Conservation (phyloP, 2,797 vertebrate genomes). For the Protosalanx chinensis region DNA sequence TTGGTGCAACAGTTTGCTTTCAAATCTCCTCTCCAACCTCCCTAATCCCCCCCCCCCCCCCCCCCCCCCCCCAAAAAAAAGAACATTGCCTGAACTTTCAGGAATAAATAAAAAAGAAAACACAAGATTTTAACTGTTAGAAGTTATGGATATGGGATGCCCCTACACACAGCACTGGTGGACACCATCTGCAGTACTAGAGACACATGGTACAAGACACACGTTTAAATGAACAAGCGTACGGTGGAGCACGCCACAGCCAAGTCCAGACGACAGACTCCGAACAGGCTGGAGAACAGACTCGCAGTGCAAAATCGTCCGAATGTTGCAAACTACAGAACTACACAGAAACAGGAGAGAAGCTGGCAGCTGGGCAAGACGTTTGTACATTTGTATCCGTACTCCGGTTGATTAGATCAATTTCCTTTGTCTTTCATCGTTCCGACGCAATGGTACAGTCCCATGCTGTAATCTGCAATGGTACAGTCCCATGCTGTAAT, state of each 20-base stretch:
- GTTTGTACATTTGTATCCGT: slow-evolving; percentile 48
- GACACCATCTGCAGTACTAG: slow-evolving; percentile 21
- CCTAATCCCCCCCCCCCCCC: slow-evolving; percentile 7
- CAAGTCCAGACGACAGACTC: slow-evolving; percentile 50
- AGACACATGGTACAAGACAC: slow-evolving; percentile 23
- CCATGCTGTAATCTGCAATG: background rate
- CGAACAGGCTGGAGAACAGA: slow-evolving; percentile 42
- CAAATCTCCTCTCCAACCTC: slow-evolving; percentile 35
- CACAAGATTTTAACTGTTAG: background rate
- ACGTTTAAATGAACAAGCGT: slow-evolving; percentile 10
- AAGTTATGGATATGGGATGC: slow-evolving; percentile 22
- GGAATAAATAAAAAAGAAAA: slow-evolving; percentile 69
- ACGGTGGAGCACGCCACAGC: slow-evolving; percentile 40
- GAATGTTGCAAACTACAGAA: slow-evolving; percentile 55
- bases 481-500: too few species aligned
- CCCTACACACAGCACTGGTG: slow-evolving; percentile 17
- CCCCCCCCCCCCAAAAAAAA: background rate
- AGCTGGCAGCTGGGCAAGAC: slow-evolving; percentile 33
- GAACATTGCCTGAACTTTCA: slow-evolving; percentile 53
- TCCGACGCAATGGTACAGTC: background rate
- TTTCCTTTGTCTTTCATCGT: background rate
- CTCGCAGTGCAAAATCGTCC: slow-evolving; percentile 64
- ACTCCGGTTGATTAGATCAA: slow-evolving; percentile 29
- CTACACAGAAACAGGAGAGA: slow-evolving; percentile 45
- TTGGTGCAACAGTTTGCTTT: slow-evolving; percentile 72